Evolutionary conservation across 2,797 vertebrate species (phyloP), one percentile per base, ranked within the genome.

Genomic region (Rachycentron canadum): DNA sequence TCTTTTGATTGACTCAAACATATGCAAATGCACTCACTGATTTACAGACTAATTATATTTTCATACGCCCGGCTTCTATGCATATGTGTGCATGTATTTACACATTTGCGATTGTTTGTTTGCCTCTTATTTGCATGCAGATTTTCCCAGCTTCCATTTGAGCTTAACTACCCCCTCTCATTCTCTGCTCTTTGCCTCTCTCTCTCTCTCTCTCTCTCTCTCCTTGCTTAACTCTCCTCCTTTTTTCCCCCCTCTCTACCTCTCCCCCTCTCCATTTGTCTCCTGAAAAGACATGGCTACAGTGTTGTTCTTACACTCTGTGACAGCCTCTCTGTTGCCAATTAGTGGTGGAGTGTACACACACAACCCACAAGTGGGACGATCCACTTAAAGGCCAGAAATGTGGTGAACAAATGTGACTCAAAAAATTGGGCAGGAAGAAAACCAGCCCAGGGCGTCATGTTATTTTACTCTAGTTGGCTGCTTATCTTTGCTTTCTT

Each of bases 281-380:
- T 91, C 89, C 91, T 90, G 83, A 90, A 88, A 88, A 75, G 84
- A 88, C 83, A 88, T 63, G 81, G 86, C 85, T 76, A 83, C 85
- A 77, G 84, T 87, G 81, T 83, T 89, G 64, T 65, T 86, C 65
- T 81, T 89, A 76, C 74, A 65, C 73, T 87, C 73, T 38, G 78
- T 81, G 89, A 89, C 91, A 90, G 84, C 55, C 72, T 93, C 85
- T 87, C 86, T 88, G 78, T 90, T 90, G 89, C 92, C 92, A 94
- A 92, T 93, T 94, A 94, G 87, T 28, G 73, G 69, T 41, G 76
- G 60, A 93, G 80, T 90, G 19, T 47, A n/a, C 43, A 47, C 19
- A 82, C 83, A 81, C 83, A 86, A 83, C 72, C 73, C 86, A 79
- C 84, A 92, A 92, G 93, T 92, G 89, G 91, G 88, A 79, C 12